Percentiles rank a stretch among this genome's conserved stretches.
These are phyloP conservation scores for Sula dactylatra DNA, from an alignment of 2,113 vertebrate species.

Conservation along the genomic window DNA sequence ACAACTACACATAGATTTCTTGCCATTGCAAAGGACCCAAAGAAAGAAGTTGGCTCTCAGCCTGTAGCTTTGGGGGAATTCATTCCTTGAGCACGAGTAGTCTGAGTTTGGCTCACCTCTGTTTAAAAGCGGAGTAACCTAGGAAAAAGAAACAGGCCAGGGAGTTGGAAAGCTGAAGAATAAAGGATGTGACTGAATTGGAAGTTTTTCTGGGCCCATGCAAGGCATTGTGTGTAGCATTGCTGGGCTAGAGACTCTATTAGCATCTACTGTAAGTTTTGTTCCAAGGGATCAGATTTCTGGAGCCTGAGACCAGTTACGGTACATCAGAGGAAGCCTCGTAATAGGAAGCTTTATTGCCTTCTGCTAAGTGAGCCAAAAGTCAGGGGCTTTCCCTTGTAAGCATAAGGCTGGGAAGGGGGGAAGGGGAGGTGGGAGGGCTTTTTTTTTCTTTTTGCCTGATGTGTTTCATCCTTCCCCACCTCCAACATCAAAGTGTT, in stretches of 20 bases:
- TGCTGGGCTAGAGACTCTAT: neutral
- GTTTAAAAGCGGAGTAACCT: neutral
- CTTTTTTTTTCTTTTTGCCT: slow-evolving; percentile 51
- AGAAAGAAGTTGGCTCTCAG: neutral
- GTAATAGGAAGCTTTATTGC: slow-evolving; percentile 65
- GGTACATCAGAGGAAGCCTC: slow-evolving; percentile 57
- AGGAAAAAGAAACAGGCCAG: neutral
- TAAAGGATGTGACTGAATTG: neutral
- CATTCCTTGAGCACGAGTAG: neutral
- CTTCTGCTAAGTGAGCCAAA: slow-evolving; percentile 52
- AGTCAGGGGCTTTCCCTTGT: slow-evolving; percentile 49
- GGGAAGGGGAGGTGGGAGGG: neutral
- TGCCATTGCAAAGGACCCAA: neutral
- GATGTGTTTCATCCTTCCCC: slow-evolving; percentile 70
- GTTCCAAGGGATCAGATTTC: slow-evolving; percentile 56
- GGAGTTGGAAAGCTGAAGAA: neutral
- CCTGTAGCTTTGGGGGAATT: neutral
- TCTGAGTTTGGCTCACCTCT: neutral
- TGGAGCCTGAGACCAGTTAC: slow-evolving; percentile 64
- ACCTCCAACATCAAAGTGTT: slow-evolving; percentile 69
- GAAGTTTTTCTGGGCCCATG: neutral
- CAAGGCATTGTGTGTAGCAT: neutral
- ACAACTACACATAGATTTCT: neutral
- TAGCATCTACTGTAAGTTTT: slow-evolving; percentile 47
- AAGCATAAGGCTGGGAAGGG: neutral